A percentile compares a stretch with the other conserved stretches of the same genome.
Conservation (phyloP, 2,888 invertebrate species). For the Drosophila monieri region DNA sequence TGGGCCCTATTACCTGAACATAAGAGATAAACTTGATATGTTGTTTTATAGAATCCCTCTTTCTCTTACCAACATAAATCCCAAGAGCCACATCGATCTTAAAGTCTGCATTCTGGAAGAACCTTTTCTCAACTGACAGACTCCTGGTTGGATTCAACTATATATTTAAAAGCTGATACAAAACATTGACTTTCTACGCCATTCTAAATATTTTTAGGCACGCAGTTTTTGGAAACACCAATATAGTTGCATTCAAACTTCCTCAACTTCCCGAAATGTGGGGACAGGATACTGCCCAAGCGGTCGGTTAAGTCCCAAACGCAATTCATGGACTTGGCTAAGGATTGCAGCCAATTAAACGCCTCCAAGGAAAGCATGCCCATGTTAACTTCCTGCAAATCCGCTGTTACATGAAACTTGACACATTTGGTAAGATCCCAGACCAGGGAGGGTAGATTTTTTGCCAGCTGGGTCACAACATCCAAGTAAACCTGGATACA, state of each 20-base stretch:
- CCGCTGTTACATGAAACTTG: neutral
- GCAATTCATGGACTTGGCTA: constrained; percentile 11
- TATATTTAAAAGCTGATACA: neutral
- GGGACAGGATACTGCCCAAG: neutral
- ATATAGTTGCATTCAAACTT: neutral
- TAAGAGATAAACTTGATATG: neutral
- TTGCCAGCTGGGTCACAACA: neutral
- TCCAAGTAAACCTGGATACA: constrained; percentile 3
- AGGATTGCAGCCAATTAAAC: constrained; percentile 8
- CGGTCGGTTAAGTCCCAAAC: constrained; percentile 7
- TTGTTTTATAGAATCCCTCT: too few relatives aligned
- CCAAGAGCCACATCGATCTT: neutral
- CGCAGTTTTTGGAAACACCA: neutral
- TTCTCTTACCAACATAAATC: neutral
- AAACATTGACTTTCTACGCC: neutral
- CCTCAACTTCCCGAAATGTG: neutral
- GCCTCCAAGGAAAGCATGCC: neutral
- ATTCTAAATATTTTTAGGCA: neutral
- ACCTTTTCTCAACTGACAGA: neutral
- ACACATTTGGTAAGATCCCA: constrained; percentile 1
- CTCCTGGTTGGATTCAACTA: neutral
- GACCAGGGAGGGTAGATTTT: neutral
- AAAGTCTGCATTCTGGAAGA: neutral
- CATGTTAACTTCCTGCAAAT: neutral
- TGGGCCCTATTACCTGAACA: neutral